Percentiles rank a stretch among this genome's conserved stretches.
Evolutionary conservation across 2,797 vertebrate species (phyloP).

Genomic region (Pteropus rufus): DNA sequence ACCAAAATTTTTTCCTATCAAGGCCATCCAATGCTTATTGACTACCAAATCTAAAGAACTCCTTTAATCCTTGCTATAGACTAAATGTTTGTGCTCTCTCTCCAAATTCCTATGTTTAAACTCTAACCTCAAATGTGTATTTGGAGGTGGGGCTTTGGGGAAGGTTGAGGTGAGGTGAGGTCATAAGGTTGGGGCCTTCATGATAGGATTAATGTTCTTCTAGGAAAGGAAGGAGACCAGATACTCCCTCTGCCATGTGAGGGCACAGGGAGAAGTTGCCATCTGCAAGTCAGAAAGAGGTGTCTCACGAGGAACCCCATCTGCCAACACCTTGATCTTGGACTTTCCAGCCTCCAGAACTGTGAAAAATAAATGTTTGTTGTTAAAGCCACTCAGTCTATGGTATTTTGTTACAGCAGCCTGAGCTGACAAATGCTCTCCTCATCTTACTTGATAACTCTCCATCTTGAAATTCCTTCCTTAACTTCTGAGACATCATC

Average conservation of each 20-base stretch:
- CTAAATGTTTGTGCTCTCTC: neutral
- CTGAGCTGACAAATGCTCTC: neutral
- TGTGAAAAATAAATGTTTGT: neutral
- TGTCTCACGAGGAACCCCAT: neutral
- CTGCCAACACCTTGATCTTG: neutral
- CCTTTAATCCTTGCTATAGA: neutral
- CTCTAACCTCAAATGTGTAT: neutral
- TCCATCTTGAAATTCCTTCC: neutral
- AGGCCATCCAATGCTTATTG: neutral
- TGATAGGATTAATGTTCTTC: neutral
- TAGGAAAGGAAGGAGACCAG: neutral
- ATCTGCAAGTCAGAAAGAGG: neutral
- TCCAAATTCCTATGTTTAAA: neutral
- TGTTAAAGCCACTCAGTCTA: neutral
- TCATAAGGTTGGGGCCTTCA: neutral
- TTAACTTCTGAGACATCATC: neutral
- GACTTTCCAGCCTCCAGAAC: neutral
- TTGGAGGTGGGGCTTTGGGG: neutral
- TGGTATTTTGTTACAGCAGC: neutral
- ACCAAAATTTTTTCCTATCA: neutral
- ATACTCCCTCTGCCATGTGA: neutral
- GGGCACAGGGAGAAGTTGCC: neutral
- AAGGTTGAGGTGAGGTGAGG: neutral
- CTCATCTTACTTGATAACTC: neutral
- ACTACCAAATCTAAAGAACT: neutral